Base-by-base conservation (phyloP, 1,140 invertebrate species). In the Pseudachorutes palmiensis region DNA sequence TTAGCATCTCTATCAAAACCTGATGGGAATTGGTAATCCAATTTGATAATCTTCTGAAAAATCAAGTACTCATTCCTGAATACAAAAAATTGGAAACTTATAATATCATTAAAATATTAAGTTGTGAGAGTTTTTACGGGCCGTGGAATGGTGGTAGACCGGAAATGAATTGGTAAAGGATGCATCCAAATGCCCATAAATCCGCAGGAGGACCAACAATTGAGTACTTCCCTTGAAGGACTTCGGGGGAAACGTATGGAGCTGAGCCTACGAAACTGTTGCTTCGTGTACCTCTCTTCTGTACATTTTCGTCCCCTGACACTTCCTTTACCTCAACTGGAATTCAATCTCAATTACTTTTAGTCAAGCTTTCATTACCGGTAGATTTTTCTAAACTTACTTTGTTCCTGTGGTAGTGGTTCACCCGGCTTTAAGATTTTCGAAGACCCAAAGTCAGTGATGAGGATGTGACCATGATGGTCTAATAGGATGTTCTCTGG, bases 181-280 rank as follows among this genome's bases (percentile, higher is more conserved):
- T 96, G 78, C 95, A 98, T 2, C 95, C 97, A 31, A 97, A 81
- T 0, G 96, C 96, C 97, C 97, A 99, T n/a, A 98, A 81, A 80
- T 99, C 97, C 3, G 91, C 91, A 22, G 91, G 87, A 68, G 83
- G 84, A 26, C 87, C 88, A 28, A 88, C 86, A 1, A 83, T 84
- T 2, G 65, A 45, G 62, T 73, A 73, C 73, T 90, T 88, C 76
- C 92, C 88, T 32, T 88, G 88, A 1, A 98, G 80, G 19, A 98
- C 82, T 80, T 99, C 97, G 3, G 97, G 97, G 55, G 94, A 96
- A 0, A 99, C 94, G 80, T 98, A 99, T 77, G 99, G 95, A 0
- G 97, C 95, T 19, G 97, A 99, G n/a, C 97, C 96, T 2, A 98
- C 94, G 80, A 98, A 98, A 76, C 94, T 97, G 75, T 89, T 90